Percentiles rank a stretch among this genome's conserved stretches.
phyloP scores from a whole-genome alignment of 2,888 invertebrate genomes.

The Stratiomys singularior region DNA sequence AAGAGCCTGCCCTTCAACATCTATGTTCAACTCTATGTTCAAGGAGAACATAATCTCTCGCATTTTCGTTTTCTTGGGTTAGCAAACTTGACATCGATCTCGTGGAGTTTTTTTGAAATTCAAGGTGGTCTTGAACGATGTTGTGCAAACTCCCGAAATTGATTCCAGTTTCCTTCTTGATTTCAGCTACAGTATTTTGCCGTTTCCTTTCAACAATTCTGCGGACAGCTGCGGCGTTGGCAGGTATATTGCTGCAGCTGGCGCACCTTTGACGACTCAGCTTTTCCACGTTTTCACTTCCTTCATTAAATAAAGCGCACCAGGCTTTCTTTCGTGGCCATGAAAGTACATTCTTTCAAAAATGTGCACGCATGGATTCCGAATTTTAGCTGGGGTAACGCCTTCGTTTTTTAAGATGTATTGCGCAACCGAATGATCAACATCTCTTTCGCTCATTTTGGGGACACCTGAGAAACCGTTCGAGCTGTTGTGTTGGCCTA shows the following conservation, averaged over 20 bases:
- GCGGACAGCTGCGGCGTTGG: no score
- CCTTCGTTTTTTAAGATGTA: background rate
- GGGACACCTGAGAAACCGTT: no score
- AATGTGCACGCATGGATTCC: background rate
- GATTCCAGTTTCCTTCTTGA: background rate
- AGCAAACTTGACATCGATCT: background rate
- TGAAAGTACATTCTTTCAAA: no score
- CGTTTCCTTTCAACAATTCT: background rate
- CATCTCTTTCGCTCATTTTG: no score
- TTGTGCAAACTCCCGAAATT: background rate
- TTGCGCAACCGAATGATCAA: background rate
- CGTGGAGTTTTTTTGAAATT: background rate
- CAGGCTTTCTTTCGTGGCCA: no score
- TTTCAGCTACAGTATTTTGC: background rate
- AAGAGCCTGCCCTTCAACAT: background rate
- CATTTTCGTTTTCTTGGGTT: no score
- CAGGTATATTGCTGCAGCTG: no score
- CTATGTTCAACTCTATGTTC: background rate
- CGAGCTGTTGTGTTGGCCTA: no score
- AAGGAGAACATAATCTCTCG: background rate
- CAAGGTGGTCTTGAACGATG: no score
- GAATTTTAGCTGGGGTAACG: background rate
- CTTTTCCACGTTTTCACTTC: background rate
- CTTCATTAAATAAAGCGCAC: background rate
- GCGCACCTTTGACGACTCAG: background rate